A percentile compares a stretch with the other conserved stretches of the same genome.
phyloP scores from a whole-genome alignment of 1,140 invertebrate genomes.

The Probaryconus sp. region DNA sequence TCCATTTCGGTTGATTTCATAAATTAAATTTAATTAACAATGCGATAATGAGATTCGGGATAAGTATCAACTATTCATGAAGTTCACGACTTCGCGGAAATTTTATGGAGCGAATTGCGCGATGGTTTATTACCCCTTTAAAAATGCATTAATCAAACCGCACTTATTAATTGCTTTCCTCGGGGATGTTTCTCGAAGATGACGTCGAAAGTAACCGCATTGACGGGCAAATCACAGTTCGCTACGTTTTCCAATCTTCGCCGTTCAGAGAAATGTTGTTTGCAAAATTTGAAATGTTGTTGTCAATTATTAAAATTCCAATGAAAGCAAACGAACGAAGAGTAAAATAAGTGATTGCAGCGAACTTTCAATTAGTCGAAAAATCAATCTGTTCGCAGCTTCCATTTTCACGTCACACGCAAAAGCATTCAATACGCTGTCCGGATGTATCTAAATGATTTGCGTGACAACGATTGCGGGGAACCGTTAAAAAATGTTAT shows the following conservation, averaged over 20 bases:
- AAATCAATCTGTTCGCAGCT: too few relatives aligned
- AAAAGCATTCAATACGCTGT: not conserved
- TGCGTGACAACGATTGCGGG: not conserved
- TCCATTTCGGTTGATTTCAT: slow-evolving; percentile 16
- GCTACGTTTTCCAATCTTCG: too few relatives aligned
- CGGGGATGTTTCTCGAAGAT: too few relatives aligned
- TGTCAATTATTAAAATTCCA: too few relatives aligned
- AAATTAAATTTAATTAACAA: slow-evolving; percentile 43
- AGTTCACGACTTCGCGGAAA: slow-evolving; percentile 18
- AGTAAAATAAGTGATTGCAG: too few relatives aligned
- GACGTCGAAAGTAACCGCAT: too few relatives aligned
- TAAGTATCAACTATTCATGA: slow-evolving; percentile 36
- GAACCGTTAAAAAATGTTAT: slow-evolving; percentile 22
- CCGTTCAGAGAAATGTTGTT: too few relatives aligned
- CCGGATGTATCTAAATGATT: slow-evolving; percentile 5
- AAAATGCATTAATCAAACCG: slow-evolving; percentile 31
- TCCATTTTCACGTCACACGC: too few relatives aligned
- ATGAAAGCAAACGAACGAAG: too few relatives aligned
- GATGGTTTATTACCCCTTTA: slow-evolving; percentile 23
- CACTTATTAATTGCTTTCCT: slow-evolving; percentile 13
- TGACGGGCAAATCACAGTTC: too few relatives aligned
- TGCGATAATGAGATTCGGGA: slow-evolving; percentile 32
- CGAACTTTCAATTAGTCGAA: too few relatives aligned
- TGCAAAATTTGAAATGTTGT: too few relatives aligned
- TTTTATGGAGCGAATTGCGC: slow-evolving; percentile 22